These are phyloP conservation scores for Ennomos quercinarius DNA, from an alignment of 2,888 invertebrate genomes.

Conservation along the genomic window DNA sequence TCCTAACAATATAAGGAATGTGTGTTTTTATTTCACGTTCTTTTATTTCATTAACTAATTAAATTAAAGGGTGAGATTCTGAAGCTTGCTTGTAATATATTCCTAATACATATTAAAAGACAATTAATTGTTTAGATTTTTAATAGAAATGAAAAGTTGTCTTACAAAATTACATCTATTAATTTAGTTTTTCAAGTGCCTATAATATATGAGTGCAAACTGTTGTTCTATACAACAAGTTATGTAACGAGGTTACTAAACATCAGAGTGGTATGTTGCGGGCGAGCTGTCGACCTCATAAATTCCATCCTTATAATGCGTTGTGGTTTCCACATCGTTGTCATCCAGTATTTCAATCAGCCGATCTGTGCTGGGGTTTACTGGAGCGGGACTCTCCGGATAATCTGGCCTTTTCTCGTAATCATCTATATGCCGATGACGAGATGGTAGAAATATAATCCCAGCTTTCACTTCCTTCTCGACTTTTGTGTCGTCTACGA, in stretches of 20 bases:
- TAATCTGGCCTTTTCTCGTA: constrained; percentile 73
- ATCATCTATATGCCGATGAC: constrained; percentile 62
- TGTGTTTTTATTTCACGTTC: too few species aligned
- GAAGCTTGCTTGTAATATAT: too few species aligned
- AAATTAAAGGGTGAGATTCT: too few species aligned
- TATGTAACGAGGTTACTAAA: constrained; percentile 43
- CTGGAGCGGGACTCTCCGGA: constrained; percentile 66
- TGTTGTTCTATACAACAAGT: constrained; percentile 6
- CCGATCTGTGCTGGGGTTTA: constrained; percentile 60
- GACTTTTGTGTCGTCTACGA: constrained; percentile 49
- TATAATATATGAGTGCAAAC: constrained; percentile 13
- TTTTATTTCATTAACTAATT: too few species aligned
- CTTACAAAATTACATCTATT: too few species aligned
- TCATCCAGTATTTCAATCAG: constrained; percentile 67
- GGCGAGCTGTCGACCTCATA: constrained; percentile 61
- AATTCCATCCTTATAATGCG: constrained; percentile 63
- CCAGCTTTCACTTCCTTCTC: constrained; percentile 60
- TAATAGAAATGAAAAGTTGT: too few species aligned
- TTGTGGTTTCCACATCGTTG: constrained; percentile 46
- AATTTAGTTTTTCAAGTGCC: background rate
- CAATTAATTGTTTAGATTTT: too few species aligned
- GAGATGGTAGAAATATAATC: constrained; percentile 69
- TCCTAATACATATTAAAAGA: too few species aligned
- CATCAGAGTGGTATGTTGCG: constrained; percentile 63
- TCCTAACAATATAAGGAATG: too few species aligned